Conservation (phyloP, 2,888 invertebrate species). For the Cephalotes varians region DNA sequence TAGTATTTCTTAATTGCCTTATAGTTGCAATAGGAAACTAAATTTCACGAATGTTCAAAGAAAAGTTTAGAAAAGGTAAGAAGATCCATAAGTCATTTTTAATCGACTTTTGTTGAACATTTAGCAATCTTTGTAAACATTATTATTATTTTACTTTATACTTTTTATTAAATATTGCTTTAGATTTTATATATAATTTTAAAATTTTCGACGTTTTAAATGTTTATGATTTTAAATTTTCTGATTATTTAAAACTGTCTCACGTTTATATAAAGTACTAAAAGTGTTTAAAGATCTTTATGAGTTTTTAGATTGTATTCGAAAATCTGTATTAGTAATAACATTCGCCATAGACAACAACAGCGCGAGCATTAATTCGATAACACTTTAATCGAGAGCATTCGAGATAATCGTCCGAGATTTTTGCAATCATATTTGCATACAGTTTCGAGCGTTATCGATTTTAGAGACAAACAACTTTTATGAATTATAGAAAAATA, state of each 20-base stretch:
- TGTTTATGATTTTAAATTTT: background rate
- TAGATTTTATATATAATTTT: background rate
- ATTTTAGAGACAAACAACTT: slow-evolving; percentile 3
- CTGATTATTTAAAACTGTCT: no score
- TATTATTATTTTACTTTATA: background rate
- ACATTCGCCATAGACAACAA: background rate
- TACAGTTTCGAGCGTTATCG: slow-evolving; percentile 4
- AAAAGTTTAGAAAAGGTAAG: background rate
- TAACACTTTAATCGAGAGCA: background rate
- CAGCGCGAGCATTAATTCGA: background rate
- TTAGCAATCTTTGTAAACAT: background rate
- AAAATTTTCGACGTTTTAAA: background rate
- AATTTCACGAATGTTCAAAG: slow-evolving; percentile 5
- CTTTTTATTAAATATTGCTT: background rate
- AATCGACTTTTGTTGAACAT: background rate
- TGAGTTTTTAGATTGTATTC: background rate
- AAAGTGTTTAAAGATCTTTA: background rate
- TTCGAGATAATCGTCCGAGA: background rate
- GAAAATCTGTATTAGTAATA: background rate
- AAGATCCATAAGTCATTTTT: background rate
- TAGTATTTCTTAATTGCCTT: slow-evolving; percentile 8
- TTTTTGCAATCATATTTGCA: slow-evolving; percentile 3
- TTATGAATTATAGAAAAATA: slow-evolving; percentile 22
- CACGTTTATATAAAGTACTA: background rate
- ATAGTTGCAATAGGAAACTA: slow-evolving; percentile 2